A percentile compares a stretch with the other conserved stretches of the same genome.
phyloP scores from a whole-genome alignment of 2,888 invertebrate species.

The Rosalia funebris region DNA sequence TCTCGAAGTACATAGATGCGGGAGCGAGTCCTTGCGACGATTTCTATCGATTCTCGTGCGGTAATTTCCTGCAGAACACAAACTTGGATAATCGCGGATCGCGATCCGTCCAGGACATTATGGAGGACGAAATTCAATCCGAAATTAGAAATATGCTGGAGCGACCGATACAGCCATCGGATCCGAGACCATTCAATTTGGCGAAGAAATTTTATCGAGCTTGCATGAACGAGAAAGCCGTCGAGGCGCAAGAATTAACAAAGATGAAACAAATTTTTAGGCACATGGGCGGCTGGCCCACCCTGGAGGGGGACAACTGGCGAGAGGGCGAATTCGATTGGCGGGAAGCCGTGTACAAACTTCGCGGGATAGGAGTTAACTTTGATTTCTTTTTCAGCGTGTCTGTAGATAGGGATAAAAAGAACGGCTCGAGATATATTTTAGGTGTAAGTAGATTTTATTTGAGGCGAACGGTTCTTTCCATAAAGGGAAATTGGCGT shows the following conservation, averaged over 20 bases:
- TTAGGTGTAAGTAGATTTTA: conserved; percentile 52
- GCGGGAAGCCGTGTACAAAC: conserved; percentile 54
- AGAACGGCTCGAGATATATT: conserved; percentile 52
- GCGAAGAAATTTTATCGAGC: conserved; percentile 56
- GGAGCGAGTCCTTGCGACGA: conserved; percentile 79
- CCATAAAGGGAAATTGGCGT: not conserved
- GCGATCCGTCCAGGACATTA: conserved; percentile 44
- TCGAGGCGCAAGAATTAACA: conserved; percentile 53
- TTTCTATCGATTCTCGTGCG: conserved; percentile 81
- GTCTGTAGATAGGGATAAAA: conserved; percentile 50
- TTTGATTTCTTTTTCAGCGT: conserved; percentile 57
- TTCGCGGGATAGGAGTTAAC: conserved; percentile 56
- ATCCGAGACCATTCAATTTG: conserved; percentile 44
- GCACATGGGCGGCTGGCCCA: conserved; percentile 71
- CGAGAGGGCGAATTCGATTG: conserved; percentile 59
- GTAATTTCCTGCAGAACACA: conserved; percentile 73
- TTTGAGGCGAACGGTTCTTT: not conserved
- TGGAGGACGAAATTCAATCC: conserved; percentile 49
- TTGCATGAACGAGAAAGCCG: conserved; percentile 57
- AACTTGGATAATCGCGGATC: conserved; percentile 70
- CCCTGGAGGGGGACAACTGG: conserved; percentile 65
- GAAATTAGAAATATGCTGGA: conserved; percentile 52
- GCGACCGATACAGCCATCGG: conserved; percentile 37
- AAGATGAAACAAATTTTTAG: conserved; percentile 58
- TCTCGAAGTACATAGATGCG: conserved; percentile 74